phyloP scores from a whole-genome alignment of 2,888 invertebrate genomes.

The Hydriomena furcata region DNA sequence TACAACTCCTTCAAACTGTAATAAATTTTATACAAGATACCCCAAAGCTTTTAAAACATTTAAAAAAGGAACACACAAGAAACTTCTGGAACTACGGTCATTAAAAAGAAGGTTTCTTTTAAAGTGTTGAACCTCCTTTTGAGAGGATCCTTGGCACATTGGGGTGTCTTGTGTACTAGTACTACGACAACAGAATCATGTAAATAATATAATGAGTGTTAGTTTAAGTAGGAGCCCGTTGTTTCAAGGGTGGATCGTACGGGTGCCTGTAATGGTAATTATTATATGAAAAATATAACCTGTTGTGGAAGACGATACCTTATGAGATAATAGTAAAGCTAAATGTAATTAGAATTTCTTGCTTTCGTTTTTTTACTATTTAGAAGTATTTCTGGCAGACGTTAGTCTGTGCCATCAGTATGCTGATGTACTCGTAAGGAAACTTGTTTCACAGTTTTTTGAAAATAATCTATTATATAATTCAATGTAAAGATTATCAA shows the following conservation, averaged over 20 bases:
- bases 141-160: not conserved
- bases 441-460: conserved; percentile 19
- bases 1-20: conserved; percentile 66
- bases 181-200: conserved; percentile 38
- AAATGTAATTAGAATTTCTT: conserved; percentile 60
- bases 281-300: conserved; percentile 60
- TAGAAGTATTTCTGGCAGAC: conserved; percentile 31
- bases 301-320: conserved; percentile 81
- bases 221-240: conserved; percentile 55
- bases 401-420: conserved; percentile 33
- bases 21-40: conserved; percentile 30
- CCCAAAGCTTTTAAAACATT: conserved; percentile 3
- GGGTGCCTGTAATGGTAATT: conserved; percentile 58
- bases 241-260: conserved; percentile 49
- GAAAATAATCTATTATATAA: not conserved
- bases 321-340: conserved; percentile 68
- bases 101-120: not conserved
- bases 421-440: conserved; percentile 32
- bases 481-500: not conserved
- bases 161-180: conserved; percentile 10
- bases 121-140: not conserved
- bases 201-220: conserved; percentile 72
- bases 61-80: not conserved
- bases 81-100: not conserved
- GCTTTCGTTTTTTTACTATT: conserved; percentile 48